phyloP scores from a whole-genome alignment of 1,140 invertebrate genomes.

The Lineus longissimus region DNA sequence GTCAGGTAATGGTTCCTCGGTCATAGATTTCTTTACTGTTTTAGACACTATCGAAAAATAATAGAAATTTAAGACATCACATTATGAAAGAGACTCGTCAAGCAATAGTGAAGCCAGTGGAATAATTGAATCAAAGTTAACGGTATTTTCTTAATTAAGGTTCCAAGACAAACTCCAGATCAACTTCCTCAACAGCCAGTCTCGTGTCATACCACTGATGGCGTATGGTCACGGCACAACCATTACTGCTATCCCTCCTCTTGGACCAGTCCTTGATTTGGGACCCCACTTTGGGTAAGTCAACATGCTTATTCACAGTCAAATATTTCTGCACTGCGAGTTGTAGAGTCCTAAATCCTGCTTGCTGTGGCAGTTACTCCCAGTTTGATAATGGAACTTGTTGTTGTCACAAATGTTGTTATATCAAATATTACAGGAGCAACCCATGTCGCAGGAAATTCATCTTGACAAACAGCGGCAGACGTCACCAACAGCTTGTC shows the following conservation, averaged over 20 bases:
- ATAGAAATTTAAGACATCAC: too few species aligned
- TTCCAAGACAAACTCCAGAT: constrained; percentile 52
- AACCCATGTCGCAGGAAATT: constrained; percentile 40
- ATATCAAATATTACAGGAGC: constrained; percentile 28
- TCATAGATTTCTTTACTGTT: not conserved
- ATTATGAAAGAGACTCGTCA: too few species aligned
- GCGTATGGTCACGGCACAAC: constrained; percentile 51
- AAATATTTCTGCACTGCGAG: too few species aligned
- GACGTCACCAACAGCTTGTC: constrained; percentile 51
- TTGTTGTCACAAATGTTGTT: not conserved
- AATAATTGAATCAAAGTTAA: too few species aligned
- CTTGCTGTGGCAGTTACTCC: not conserved
- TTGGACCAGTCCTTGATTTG: constrained; percentile 42
- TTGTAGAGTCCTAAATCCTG: too few species aligned
- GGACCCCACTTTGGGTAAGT: constrained; percentile 52
- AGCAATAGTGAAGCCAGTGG: constrained; percentile 8
- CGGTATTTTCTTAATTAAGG: constrained; percentile 21
- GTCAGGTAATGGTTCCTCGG: constrained; percentile 31
- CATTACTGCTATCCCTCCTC: constrained; percentile 46
- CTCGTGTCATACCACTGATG: constrained; percentile 36
- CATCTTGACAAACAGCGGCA: constrained; percentile 49
- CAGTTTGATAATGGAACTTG: not conserved
- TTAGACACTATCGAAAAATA: not conserved
- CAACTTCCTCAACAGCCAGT: constrained; percentile 43
- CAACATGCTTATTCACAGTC: not conserved